Evolutionary conservation across 2,113 vertebrate genomes (phyloP), one percentile per base, ranked within the genome.

Genomic region (Poeciliopsis prolifica): DNA sequence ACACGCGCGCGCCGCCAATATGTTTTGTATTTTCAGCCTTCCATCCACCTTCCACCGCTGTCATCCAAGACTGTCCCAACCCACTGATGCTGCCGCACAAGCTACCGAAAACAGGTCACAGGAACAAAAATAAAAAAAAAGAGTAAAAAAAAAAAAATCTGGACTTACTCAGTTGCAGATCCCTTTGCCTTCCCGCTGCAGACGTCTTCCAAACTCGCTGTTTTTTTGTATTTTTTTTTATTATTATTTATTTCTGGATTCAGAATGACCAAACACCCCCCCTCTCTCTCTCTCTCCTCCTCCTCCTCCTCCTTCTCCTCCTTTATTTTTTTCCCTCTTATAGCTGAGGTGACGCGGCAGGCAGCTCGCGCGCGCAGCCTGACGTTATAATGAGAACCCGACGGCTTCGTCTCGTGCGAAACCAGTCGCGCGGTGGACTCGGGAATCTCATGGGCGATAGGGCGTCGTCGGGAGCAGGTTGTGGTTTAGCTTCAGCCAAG

Each of bases 391-490:
- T 58, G 68, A 65, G 51, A 22, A 22, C 72, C 63, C 63, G 22
- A 65, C 44, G 82, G 51, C 58, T 70, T 85, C 85, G 80, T 80
- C 77, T 37, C 8, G 78, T 60, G 83, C 54, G 75, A 44, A 28
- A 80, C 74, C 74, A 29, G 63, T 64, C 87, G 87, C 74, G 65
- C 86, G 75, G 24, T 64, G 66, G 44, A 48, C 68, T 80, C 19
- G 70, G 70, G 67, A 37, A 60, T 76, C 80, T 80, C 77, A 68
- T 64, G 85, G 79, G 86, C 82, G 35, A 40, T 33, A 87, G 91
- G 83, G 90, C 87, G 91, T 89, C 90, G 91, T 87, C 88, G 68
- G 79, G 40, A 44, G 88, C 92, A 90, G 92, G 89, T 92, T 90
- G 87, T 75, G 80, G 88, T 65, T 65, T 70, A 58, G 81, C 86